A percentile compares a stretch with the other conserved stretches of the same genome.
Conservation (phyloP, 2,113 vertebrate species). For the Anolis carolinensis region DNA sequence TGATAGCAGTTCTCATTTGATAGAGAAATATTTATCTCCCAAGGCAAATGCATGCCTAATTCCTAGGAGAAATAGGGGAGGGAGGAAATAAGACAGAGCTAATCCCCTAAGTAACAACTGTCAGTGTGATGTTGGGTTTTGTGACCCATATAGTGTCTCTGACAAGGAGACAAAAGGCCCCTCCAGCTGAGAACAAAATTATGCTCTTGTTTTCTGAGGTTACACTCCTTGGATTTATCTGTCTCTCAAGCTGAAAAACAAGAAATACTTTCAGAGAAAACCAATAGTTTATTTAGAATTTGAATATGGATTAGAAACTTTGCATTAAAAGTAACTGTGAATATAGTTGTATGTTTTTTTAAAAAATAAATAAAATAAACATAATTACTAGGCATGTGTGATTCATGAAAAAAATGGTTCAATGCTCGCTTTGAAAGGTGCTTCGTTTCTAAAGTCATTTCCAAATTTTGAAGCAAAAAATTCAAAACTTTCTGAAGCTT, state of each 20-base stretch:
- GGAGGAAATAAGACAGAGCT: conserved; percentile 45
- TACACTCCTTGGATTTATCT: conserved; percentile 45
- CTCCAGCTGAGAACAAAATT: conserved; percentile 51
- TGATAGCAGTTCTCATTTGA: conserved; percentile 49
- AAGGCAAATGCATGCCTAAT: conserved; percentile 58
- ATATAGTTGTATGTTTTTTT: too few relatives aligned
- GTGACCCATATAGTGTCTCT: conserved; percentile 13
- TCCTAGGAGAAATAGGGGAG: conserved; percentile 19
- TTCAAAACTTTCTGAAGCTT: too few relatives aligned
- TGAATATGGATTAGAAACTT: neutral
- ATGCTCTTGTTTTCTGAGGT: conserved; percentile 50
- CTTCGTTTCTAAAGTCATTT: too few relatives aligned
- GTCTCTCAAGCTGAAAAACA: conserved; percentile 36
- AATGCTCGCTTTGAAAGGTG: too few relatives aligned
- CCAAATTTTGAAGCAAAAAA: too few relatives aligned
- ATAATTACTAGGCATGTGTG: too few relatives aligned
- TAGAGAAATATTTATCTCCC: conserved; percentile 38
- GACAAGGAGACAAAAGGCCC: conserved; percentile 24
- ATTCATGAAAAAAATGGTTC: too few relatives aligned
- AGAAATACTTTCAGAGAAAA: conserved; percentile 23
- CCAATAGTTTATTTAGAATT: conserved; percentile 24
- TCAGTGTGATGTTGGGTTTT: conserved; percentile 13
- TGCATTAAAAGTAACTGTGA: neutral
- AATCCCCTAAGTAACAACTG: conserved; percentile 63
- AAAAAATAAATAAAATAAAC: too few relatives aligned